Conservation (phyloP, 2,888 invertebrate genomes). For the Torymus tubicola region DNA sequence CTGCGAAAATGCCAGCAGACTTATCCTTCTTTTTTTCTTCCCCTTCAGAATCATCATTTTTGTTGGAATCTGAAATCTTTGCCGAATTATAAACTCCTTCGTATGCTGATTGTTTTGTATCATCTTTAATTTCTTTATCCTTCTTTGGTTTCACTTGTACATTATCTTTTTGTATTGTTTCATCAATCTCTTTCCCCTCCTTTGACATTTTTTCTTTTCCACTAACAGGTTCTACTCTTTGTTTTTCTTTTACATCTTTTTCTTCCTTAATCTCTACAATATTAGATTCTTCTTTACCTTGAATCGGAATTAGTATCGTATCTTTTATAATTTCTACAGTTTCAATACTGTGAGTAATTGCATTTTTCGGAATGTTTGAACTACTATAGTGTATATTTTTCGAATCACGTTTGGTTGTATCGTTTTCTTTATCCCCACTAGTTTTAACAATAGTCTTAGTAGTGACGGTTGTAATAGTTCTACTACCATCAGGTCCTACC, state of each 20-base stretch:
- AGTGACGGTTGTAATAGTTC: constrained; percentile 52
- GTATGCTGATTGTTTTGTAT: constrained; percentile 62
- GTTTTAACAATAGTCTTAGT: constrained; percentile 59
- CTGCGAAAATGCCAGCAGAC: constrained; percentile 69
- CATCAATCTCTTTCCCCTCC: constrained; percentile 79
- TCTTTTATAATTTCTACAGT: background rate
- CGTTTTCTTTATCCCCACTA: constrained; percentile 35
- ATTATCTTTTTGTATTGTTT: constrained; percentile 77
- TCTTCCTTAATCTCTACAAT: background rate
- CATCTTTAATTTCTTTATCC: constrained; percentile 56
- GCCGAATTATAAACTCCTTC: constrained; percentile 67
- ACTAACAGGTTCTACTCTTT: constrained; percentile 49
- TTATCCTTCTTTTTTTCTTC: constrained; percentile 71
- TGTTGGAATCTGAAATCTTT: constrained; percentile 57
- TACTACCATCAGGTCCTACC: constrained; percentile 55
- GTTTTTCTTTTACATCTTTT: background rate
- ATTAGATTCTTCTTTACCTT: background rate
- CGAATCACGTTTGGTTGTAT: background rate
- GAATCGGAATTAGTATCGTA: background rate
- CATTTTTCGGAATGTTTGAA: constrained; percentile 27
- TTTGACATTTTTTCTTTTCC: constrained; percentile 79
- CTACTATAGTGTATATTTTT: constrained; percentile 12
- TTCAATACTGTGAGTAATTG: background rate
- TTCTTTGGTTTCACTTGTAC: constrained; percentile 58
- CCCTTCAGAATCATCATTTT: constrained; percentile 62